Base-by-base conservation (phyloP, 2,888 invertebrate genomes). In the Xestia rhomboidea region DNA sequence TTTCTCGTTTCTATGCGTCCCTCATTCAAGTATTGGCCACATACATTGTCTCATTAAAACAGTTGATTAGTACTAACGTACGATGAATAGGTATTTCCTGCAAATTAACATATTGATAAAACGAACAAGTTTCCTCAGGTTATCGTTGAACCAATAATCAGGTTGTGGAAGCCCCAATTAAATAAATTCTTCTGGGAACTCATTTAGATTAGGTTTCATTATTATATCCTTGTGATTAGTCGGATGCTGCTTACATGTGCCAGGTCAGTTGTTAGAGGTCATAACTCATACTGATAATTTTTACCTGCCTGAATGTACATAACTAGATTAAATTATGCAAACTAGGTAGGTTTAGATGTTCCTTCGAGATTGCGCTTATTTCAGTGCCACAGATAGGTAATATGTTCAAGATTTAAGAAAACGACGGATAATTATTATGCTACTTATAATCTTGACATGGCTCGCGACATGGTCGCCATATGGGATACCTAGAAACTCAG, bases 161-260 rank as follows among this genome's bases (percentile, higher is more conserved):
- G 10, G n/a, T 51, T 5, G 4, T n/a, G 4, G 4, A 27, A 27
- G 2, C n/a, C 15, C n/a, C 8, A 76, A 79, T 69, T 60, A 54
- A 64, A 4, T 1, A 21, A 41, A 46, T 74, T 38, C 38, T 81
- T 54, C 51, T 30, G 21, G 46, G 7, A 74, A 54, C n/a, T 81
- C 24, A 63, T 73, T 44, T 24, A 38, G 18, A 49, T 60, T 30
- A 60, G 8, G 18, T 51, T 3, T 0, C 11, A 44, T 44, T 79
- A 41, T 72, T 54, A 10, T n/a, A 51, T 60, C 74, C 81, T 74
- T 30, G 24, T 38, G 74, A 54, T 54, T n/a, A 81, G 51, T 34
- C 0, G 15, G 44, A 44, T 24, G 18, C 2, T 27, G 44, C 10
- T 18, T 24, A 62, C 21, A 5, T 34, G 34, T 11, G 18, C 60